phyloP scores from a whole-genome alignment of 2,888 invertebrate genomes.

The Limnephilus auricula region DNA sequence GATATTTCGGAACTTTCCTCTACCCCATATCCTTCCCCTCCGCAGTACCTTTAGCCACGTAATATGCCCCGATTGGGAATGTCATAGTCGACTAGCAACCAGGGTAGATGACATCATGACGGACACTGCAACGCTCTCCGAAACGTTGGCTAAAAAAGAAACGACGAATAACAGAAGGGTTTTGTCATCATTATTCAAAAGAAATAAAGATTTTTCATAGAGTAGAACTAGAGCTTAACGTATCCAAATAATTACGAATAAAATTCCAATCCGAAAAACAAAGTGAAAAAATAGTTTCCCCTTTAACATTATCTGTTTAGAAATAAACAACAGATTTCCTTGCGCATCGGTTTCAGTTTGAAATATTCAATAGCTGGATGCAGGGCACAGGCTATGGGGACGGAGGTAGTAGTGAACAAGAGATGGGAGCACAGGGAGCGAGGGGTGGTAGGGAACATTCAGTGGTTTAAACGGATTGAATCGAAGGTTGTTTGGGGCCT shows the following conservation, averaged over 20 bases:
- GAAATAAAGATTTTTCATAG: too few species aligned
- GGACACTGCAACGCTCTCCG: too few species aligned
- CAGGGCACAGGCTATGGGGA: background rate
- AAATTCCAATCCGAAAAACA: background rate
- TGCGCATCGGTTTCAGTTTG: conserved; percentile 23
- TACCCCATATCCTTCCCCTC: too few species aligned
- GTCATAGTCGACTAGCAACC: too few species aligned
- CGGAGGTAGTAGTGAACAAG: background rate
- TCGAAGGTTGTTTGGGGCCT: conserved; percentile 11
- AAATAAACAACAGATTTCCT: background rate
- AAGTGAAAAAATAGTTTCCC: background rate
- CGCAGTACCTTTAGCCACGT: too few species aligned
- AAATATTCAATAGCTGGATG: background rate
- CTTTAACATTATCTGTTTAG: background rate
- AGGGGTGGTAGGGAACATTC: conserved; percentile 24
- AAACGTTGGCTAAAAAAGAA: too few species aligned
- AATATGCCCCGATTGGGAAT: too few species aligned
- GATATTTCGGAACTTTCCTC: too few species aligned
- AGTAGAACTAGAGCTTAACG: too few species aligned
- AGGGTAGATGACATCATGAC: too few species aligned
- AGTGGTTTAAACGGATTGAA: conserved; percentile 11
- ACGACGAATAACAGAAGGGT: too few species aligned
- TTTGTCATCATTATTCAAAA: too few species aligned
- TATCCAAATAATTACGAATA: background rate
- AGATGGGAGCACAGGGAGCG: background rate